Conservation (phyloP, 2,888 invertebrate genomes). For the Pristionchus maxplancki region DNA sequence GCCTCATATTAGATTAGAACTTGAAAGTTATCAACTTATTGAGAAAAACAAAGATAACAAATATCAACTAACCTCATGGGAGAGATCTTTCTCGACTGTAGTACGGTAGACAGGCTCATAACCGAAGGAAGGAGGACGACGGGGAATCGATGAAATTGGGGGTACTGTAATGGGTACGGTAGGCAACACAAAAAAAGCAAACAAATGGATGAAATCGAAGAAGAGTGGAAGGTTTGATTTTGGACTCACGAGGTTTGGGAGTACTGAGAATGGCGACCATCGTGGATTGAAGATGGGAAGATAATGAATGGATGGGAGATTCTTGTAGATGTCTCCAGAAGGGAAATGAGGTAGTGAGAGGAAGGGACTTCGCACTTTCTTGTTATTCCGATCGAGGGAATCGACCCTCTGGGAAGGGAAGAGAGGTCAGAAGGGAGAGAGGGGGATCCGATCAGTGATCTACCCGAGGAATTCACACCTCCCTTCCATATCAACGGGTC, state of each 20-base stretch:
- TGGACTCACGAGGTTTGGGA: slow-evolving; percentile 27
- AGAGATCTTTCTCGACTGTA: background rate
- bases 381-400: background rate
- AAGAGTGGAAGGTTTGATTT: background rate
- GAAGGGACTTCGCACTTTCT: background rate
- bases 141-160: slow-evolving; percentile 12
- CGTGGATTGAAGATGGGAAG: background rate
- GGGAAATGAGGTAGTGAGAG: background rate
- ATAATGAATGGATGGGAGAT: background rate
- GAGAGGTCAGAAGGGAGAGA: slow-evolving; percentile 1
- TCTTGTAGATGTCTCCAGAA: background rate
- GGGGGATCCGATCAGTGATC: background rate
- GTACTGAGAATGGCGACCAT: slow-evolving; percentile 43
- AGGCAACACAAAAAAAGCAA: no score
- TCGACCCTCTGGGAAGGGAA: slow-evolving; percentile 7
- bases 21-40: no score
- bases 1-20: no score
- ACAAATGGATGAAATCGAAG: background rate
- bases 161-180: background rate
- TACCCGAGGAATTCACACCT: background rate
- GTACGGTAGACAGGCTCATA: slow-evolving; percentile 1
- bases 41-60: background rate
- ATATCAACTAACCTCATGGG: background rate
- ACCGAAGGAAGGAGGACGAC: slow-evolving; percentile 16
- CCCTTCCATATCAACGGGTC: background rate